These are phyloP conservation scores for Peromyscus attwateri DNA, from an alignment of 2,797 vertebrate species.

Conservation along the genomic window DNA sequence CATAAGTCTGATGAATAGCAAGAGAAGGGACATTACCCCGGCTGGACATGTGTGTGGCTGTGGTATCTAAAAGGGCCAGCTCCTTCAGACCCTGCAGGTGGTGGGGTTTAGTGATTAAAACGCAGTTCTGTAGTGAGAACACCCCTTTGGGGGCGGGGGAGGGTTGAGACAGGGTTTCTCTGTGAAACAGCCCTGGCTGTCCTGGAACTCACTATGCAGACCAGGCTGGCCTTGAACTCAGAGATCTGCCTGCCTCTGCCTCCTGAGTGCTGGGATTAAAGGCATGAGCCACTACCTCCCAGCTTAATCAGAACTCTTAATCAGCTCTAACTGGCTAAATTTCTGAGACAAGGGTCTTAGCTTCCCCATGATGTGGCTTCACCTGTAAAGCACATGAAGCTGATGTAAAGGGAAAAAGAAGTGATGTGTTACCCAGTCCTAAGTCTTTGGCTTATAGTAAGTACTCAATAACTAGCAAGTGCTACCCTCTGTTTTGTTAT, in stretches of 20 bases:
- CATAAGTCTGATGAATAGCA: neutral
- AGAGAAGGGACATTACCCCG: neutral
- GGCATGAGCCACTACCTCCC: neutral
- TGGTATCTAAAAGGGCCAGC: neutral
- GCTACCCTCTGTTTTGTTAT: neutral
- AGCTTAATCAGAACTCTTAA: neutral
- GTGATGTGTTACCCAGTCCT: neutral
- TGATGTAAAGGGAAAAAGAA: neutral
- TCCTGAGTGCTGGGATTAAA: neutral
- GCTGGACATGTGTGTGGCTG: neutral
- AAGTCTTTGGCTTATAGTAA: neutral
- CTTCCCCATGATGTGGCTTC: neutral
- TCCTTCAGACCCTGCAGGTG: neutral
- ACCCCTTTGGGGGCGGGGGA: neutral
- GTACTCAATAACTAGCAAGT: neutral
- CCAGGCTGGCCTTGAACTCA: neutral
- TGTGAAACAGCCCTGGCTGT: neutral
- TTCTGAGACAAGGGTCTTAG: neutral
- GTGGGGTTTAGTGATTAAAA: neutral
- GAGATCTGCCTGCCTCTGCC: neutral
- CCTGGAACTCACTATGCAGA: neutral
- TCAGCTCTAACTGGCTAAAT: neutral
- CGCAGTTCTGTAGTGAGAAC: neutral
- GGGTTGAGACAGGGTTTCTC: neutral
- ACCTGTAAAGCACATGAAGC: neutral